Evolutionary conservation across 2,113 vertebrate species (phyloP).

Genomic region (Rhinoptilus africanus): DNA sequence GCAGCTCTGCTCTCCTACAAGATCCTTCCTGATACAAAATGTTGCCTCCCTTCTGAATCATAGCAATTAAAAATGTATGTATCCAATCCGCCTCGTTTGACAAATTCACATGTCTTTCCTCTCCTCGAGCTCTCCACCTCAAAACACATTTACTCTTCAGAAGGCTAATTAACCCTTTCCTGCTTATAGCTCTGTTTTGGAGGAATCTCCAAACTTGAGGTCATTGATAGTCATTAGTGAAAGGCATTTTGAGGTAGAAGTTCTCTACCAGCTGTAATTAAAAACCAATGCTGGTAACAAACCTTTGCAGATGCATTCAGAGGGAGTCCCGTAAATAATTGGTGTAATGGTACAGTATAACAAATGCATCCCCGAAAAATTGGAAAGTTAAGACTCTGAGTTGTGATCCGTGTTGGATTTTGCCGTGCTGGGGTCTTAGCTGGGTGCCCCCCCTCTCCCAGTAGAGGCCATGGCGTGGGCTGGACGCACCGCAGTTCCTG

Average conservation of each 20-base stretch:
- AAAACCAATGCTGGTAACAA: neutral
- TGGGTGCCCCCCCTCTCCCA: neutral
- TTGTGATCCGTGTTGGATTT: fast-evolving
- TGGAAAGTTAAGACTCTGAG: neutral
- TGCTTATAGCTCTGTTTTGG: neutral
- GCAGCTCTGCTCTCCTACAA: neutral
- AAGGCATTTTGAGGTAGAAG: neutral
- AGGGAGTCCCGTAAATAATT: neutral
- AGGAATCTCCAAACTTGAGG: neutral
- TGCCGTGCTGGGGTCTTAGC: neutral
- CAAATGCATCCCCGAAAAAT: neutral
- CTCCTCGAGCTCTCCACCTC: neutral
- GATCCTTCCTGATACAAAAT: neutral
- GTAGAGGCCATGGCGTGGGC: neutral
- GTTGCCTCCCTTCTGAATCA: neutral
- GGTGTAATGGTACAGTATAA: neutral
- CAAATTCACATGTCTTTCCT: neutral
- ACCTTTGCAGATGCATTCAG: neutral
- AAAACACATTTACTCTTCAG: neutral
- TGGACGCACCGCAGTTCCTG: fast-evolving
- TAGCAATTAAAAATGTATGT: neutral
- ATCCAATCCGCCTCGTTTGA: neutral
- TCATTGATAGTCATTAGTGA: neutral
- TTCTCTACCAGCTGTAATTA: neutral
- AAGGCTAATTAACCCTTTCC: neutral